Evolutionary conservation across 2,797 vertebrate genomes (phyloP).

Genomic region (Buphagus erythrorhynchus): DNA sequence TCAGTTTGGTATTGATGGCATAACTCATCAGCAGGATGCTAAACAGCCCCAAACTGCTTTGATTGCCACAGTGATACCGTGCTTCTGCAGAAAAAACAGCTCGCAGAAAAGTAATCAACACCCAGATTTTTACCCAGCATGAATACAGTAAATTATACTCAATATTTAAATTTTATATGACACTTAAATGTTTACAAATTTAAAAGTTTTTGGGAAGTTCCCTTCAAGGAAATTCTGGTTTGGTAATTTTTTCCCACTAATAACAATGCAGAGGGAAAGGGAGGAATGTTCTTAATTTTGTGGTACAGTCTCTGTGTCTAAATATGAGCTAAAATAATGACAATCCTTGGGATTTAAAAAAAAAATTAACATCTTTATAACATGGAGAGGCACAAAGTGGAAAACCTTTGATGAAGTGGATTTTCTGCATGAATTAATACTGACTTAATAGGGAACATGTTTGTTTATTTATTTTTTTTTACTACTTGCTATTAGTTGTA

Average conservation of each 20-base stretch:
- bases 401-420: neutral
- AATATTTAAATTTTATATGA: rapidly evolving
- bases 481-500: neutral
- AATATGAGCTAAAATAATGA: neutral
- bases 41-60: neutral
- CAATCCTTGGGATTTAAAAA: neutral
- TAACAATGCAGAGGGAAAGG: neutral
- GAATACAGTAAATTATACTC: neutral
- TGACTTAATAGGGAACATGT: neutral
- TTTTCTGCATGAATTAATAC: neutral
- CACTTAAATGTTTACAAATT: neutral
- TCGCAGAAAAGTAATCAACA: neutral
- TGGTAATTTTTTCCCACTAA: neutral
- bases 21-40: slow-evolving; percentile 39
- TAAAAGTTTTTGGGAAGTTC: neutral
- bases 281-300: neutral
- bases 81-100: neutral
- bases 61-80: neutral
- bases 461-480: neutral
- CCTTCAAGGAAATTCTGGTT: neutral
- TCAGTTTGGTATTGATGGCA: slow-evolving; percentile 35
- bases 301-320: neutral
- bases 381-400: neutral
- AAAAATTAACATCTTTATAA: neutral
- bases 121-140: neutral